Evolutionary conservation across 2,888 invertebrate species (phyloP).

Genomic region (Beris morrisii): DNA sequence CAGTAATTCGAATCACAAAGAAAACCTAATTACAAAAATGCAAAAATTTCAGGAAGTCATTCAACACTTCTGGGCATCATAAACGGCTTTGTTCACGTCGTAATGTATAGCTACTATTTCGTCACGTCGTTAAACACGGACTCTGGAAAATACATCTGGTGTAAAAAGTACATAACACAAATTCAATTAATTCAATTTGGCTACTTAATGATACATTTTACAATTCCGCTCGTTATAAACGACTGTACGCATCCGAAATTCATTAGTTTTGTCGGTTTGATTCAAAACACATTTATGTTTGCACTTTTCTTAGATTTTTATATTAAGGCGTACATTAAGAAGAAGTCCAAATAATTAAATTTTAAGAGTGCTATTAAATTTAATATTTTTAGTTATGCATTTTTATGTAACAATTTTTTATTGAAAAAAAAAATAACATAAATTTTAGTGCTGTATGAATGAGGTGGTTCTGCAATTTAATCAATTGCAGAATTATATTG

Average conservation of each 20-base stretch:
- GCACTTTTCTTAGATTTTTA: conserved; percentile 54
- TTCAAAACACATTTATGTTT: conserved; percentile 54
- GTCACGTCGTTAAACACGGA: conserved; percentile 71
- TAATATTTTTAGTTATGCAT: too few species aligned
- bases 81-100: conserved; percentile 75
- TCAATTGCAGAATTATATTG: too few species aligned
- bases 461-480: too few species aligned
- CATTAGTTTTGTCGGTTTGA: conserved; percentile 47
- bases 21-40: conserved; percentile 30
- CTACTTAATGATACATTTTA: conserved; percentile 22
- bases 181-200: conserved; percentile 65
- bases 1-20: background rate
- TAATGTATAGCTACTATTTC: conserved; percentile 85
- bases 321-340: conserved; percentile 48
- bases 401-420: too few species aligned
- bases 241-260: conserved; percentile 46
- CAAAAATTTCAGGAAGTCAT: conserved; percentile 68
- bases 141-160: conserved; percentile 70
- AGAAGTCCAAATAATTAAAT: conserved; percentile 20
- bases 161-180: conserved; percentile 80
- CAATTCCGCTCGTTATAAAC: conserved; percentile 39
- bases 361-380: too few species aligned
- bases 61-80: conserved; percentile 69
- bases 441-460: too few species aligned
- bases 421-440: too few species aligned